A percentile compares a stretch with the other conserved stretches of the same genome.
Evolutionary conservation across 2,113 vertebrate genomes (phyloP).

Genomic region (Gopherus flavomarginatus): DNA sequence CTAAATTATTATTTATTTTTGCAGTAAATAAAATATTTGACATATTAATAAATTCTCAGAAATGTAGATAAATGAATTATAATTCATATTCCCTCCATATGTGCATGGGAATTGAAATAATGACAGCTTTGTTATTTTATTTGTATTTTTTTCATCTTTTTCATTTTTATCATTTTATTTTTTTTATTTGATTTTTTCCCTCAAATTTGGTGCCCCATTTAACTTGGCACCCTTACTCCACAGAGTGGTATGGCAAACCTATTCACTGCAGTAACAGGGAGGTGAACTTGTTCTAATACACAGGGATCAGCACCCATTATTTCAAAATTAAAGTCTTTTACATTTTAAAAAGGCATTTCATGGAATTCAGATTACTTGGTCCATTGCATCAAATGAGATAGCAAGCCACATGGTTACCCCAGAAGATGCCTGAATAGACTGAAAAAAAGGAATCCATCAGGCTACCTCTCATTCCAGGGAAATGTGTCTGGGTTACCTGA

Average conservation of each 20-base stretch:
- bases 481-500: neutral
- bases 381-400: neutral
- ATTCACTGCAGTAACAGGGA: neutral
- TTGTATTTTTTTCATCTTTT: no score
- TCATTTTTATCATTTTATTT: no score
- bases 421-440: neutral
- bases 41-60: no score
- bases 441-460: neutral
- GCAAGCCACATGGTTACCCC: neutral
- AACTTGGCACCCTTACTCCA: neutral
- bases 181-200: no score
- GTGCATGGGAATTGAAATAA: no score
- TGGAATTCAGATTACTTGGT: neutral
- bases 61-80: no score
- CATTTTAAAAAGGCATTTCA: conserved; percentile 23
- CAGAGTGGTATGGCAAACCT: conserved; percentile 16
- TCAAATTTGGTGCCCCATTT: no score
- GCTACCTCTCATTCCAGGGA: neutral
- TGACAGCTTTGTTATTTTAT: no score
- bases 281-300: neutral
- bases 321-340: conserved; percentile 21
- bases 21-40: no score
- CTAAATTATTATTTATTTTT: no score
- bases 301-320: conserved; percentile 18
- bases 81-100: no score